These are phyloP conservation scores for Tineola bisselliella DNA, from an alignment of 2,888 invertebrate species.

Conservation along the genomic window DNA sequence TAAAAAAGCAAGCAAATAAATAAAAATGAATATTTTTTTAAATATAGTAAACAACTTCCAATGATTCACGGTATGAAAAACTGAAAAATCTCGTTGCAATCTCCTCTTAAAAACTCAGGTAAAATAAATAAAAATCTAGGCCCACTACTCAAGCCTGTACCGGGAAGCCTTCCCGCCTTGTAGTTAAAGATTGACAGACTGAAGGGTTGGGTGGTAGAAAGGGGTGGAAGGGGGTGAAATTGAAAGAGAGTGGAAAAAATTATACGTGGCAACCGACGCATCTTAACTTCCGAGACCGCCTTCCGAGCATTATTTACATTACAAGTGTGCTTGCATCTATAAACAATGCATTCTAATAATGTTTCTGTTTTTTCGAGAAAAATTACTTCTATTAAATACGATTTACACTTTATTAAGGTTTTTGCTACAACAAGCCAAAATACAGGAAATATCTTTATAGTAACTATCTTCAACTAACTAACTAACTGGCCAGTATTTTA, in stretches of 20 bases:
- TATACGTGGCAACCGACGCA: slow-evolving; percentile 64
- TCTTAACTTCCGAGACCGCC: slow-evolving; percentile 60
- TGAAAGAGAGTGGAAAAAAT: slow-evolving; percentile 64
- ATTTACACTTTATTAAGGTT: no score
- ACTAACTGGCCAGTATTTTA: no score
- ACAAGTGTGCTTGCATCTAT: slow-evolving; percentile 22
- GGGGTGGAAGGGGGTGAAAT: slow-evolving; percentile 36
- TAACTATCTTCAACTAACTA: no score
- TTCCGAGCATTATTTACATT: slow-evolving; percentile 36
- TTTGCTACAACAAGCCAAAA: no score
- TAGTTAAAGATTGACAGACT: slow-evolving; percentile 66
- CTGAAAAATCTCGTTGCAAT: background rate
- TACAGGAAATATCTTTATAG: no score
- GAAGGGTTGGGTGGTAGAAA: slow-evolving; percentile 51
- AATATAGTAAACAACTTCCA: background rate
- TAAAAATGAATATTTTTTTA: background rate
- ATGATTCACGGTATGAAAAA: background rate
- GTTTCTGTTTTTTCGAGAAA: no score
- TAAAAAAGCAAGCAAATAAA: background rate
- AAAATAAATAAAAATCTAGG: slow-evolving; percentile 41
- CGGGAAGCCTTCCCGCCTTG: slow-evolving; percentile 44
- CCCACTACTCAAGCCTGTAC: slow-evolving; percentile 49
- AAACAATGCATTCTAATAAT: background rate
- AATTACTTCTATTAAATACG: no score
- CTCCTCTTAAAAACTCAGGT: slow-evolving; percentile 46